phyloP scores from a whole-genome alignment of 2,888 invertebrate genomes.

The Epistrophella euchroma region DNA sequence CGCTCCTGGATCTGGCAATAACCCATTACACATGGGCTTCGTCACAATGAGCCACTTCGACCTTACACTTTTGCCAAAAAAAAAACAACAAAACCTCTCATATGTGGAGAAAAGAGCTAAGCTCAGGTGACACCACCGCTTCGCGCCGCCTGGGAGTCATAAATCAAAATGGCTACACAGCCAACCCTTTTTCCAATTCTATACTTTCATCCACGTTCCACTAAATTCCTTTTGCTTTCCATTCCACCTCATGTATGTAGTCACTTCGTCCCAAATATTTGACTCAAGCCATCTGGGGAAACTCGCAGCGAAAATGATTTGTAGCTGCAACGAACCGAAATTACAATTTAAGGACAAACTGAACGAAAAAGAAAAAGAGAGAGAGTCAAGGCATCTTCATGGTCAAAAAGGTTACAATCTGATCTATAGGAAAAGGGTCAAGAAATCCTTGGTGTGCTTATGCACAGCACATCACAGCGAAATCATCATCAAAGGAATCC shows the following conservation, averaged over 20 bases:
- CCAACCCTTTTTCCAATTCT: slow-evolving; percentile 60
- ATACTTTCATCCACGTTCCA: slow-evolving; percentile 10
- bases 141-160: slow-evolving; percentile 69
- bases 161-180: slow-evolving; percentile 70
- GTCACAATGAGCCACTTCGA: slow-evolving; percentile 30
- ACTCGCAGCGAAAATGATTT: slow-evolving; percentile 69
- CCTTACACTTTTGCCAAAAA: slow-evolving; percentile 15
- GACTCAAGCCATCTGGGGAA: slow-evolving; percentile 72
- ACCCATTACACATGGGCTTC: slow-evolving; percentile 46
- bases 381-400: slow-evolving; percentile 36
- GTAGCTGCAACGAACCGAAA: slow-evolving; percentile 68
- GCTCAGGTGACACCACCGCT: slow-evolving; percentile 67
- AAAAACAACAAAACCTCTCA: slow-evolving; percentile 20
- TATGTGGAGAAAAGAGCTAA: slow-evolving; percentile 44
- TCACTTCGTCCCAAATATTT: slow-evolving; percentile 17
- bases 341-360: slow-evolving; percentile 71
- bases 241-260: slow-evolving; percentile 4
- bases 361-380: background rate
- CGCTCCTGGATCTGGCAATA: slow-evolving; percentile 49
- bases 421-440: slow-evolving; percentile 48
- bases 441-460: slow-evolving; percentile 22
- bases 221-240: slow-evolving; percentile 46
- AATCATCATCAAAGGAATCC: slow-evolving; percentile 69
- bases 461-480: slow-evolving; percentile 15
- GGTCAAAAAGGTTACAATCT: slow-evolving; percentile 50